phyloP scores from a whole-genome alignment of 1,140 invertebrate genomes.

The Orchestia grillus region DNA sequence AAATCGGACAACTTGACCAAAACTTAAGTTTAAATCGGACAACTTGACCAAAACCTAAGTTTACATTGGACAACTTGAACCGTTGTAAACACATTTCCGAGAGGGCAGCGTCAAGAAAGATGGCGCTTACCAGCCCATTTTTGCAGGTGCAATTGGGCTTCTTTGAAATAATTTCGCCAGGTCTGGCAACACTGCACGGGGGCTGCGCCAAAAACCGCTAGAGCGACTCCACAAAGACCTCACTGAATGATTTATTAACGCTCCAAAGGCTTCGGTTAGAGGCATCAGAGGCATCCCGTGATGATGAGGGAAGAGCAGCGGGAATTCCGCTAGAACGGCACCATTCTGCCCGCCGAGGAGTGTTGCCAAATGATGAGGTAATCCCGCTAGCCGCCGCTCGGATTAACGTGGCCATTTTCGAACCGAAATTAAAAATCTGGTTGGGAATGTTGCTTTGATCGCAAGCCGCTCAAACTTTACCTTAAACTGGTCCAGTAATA shows the following conservation, averaged over 20 bases:
- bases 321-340: not conserved
- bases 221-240: not conserved
- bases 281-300: not conserved
- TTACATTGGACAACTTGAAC: too few relatives aligned
- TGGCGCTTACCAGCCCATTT: too few relatives aligned
- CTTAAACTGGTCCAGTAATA: not conserved
- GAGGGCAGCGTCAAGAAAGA: too few relatives aligned
- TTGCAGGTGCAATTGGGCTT: too few relatives aligned
- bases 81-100: too few relatives aligned
- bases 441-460: not conserved
- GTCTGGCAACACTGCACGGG: too few relatives aligned
- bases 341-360: not conserved
- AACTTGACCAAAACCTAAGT: too few relatives aligned
- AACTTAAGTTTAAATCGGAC: too few relatives aligned
- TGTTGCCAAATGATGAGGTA: conserved; percentile 7
- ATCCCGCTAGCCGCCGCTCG: not conserved
- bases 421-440: not conserved
- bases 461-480: not conserved
- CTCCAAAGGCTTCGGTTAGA: not conserved
- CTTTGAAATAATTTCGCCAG: too few relatives aligned
- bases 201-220: not conserved
- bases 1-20: too few relatives aligned
- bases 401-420: not conserved
- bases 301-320: not conserved
- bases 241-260: not conserved